A percentile compares a stretch with the other conserved stretches of the same genome.
Evolutionary conservation across 1,140 invertebrate species (phyloP).

Genomic region (Kradibia gibbosae): DNA sequence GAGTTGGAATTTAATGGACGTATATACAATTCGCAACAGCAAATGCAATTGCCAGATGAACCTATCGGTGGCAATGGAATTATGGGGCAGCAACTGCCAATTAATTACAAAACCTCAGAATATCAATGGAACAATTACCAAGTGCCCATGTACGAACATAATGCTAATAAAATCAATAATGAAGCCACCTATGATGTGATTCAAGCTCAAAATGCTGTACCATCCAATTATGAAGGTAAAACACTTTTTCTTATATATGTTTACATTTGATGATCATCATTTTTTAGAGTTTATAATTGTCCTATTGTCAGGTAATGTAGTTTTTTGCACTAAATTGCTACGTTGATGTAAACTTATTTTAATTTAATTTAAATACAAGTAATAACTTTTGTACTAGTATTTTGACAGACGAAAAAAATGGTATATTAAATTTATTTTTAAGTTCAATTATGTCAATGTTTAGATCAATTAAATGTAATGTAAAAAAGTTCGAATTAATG

Average conservation of each 20-base stretch:
- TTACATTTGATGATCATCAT: no score
- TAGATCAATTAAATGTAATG: no score
- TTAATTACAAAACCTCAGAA: conserved; percentile 28
- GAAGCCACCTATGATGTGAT: conserved; percentile 34
- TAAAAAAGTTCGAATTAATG: no score
- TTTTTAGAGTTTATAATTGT: no score
- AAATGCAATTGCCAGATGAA: background rate
- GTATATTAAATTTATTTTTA: no score
- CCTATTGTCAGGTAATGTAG: no score
- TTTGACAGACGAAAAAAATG: no score
- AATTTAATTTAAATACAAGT: no score
- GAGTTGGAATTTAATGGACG: conserved; percentile 22
- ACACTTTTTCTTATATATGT: background rate
- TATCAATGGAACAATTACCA: conserved; percentile 47
- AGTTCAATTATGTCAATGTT: no score
- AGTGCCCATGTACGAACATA: conserved; percentile 24
- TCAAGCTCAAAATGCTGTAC: conserved; percentile 36
- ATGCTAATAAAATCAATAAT: conserved; percentile 11
- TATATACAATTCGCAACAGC: conserved; percentile 11
- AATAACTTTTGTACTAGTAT: no score
- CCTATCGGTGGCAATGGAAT: background rate
- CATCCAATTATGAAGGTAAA: conserved; percentile 38
- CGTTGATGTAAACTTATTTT: no score
- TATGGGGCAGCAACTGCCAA: conserved; percentile 18
- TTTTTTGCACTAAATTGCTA: no score